These are phyloP conservation scores for Propithecus coquereli DNA, from an alignment of 2,113 vertebrate species.

Conservation along the genomic window DNA sequence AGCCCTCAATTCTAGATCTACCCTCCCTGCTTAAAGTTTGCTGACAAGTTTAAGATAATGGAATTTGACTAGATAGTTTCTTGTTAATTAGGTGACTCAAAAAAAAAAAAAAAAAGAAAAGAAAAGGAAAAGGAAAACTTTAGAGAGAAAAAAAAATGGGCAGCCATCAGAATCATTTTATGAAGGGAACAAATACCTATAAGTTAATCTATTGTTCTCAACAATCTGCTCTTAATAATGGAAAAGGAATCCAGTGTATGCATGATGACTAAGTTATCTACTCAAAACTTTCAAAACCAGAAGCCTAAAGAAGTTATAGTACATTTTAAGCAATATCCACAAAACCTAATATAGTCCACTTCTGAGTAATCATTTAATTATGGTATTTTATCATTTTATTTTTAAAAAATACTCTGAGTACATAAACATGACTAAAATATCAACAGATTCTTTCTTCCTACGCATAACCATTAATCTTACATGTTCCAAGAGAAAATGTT, in stretches of 20 bases:
- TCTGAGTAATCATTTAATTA: slow-evolving; percentile 81
- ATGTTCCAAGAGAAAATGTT: slow-evolving; percentile 70
- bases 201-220: neutral
- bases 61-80: neutral
- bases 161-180: neutral
- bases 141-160: neutral
- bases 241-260: neutral
- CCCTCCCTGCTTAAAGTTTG: neutral
- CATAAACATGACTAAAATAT: slow-evolving; percentile 83
- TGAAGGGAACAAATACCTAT: neutral
- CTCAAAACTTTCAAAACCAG: slow-evolving; percentile 57
- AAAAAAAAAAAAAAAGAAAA: neutral
- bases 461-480: slow-evolving; percentile 78
- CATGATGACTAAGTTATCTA: neutral
- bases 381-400: slow-evolving; percentile 73
- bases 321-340: slow-evolving; percentile 72
- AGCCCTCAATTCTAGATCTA: neutral
- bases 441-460: slow-evolving; percentile 82
- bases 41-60: neutral
- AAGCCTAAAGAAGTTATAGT: slow-evolving; percentile 66
- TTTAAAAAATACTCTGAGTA: slow-evolving; percentile 71
- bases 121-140: neutral
- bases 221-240: neutral
- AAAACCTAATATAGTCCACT: slow-evolving; percentile 76
- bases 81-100: neutral